Evolutionary conservation across 1,140 invertebrate species (phyloP).

Genomic region (Zaprionus capensis): DNA sequence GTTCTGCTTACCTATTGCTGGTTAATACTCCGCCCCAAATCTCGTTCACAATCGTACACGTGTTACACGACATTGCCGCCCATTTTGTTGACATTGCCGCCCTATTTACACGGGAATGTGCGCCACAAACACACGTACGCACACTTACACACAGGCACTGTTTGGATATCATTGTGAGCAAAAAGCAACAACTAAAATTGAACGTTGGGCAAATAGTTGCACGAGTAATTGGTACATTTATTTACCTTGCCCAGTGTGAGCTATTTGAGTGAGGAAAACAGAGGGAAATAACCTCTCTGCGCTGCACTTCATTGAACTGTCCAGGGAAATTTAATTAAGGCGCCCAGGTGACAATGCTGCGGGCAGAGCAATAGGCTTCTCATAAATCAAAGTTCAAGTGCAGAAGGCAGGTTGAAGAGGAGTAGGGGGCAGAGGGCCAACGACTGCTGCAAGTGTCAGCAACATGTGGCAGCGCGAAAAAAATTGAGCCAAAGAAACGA

Average conservation of each 20-base stretch:
- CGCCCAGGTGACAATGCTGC: constrained; percentile 65
- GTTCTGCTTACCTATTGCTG: constrained; percentile 21
- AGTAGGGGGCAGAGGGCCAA: neutral
- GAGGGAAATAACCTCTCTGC: constrained; percentile 34
- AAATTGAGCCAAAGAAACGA: constrained; percentile 50
- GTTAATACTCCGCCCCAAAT: constrained; percentile 35
- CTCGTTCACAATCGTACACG: constrained; percentile 4
- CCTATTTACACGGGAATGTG: constrained; percentile 57
- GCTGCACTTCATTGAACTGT: constrained; percentile 61
- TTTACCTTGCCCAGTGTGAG: constrained; percentile 49
- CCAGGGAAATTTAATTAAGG: constrained; percentile 73
- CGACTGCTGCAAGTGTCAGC: constrained; percentile 76
- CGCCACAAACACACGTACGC: neutral
- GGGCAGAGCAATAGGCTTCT: constrained; percentile 21
- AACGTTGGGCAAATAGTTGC: constrained; percentile 73
- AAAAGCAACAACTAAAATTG: constrained; percentile 55
- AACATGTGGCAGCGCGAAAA: constrained; percentile 70
- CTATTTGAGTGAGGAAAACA: constrained; percentile 13
- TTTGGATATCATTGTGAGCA: constrained; percentile 71
- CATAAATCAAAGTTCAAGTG: constrained; percentile 72
- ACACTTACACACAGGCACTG: constrained; percentile 26
- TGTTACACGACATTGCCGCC: constrained; percentile 55
- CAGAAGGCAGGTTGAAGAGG: constrained; percentile 1
- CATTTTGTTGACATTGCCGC: constrained; percentile 67
- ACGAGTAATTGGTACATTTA: constrained; percentile 68